Percentiles rank a stretch among this genome's conserved stretches.
These are phyloP conservation scores for Chironex yamaguchii DNA, from an alignment of 30 jellyfish, hydroid and myxozoan genomes.

Conservation along the genomic window DNA sequence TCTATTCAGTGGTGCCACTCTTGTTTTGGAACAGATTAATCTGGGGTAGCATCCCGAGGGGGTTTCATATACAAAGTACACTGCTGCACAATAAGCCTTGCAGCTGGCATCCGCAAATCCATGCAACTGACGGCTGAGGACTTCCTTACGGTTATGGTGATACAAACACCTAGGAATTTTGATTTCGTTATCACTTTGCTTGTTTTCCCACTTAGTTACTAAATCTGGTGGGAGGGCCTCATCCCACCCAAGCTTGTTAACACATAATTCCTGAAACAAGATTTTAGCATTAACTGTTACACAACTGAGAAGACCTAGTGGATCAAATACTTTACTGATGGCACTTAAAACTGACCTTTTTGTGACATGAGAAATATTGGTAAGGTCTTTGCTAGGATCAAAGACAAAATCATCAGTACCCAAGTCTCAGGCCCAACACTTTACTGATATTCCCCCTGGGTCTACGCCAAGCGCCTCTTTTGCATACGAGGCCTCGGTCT, in stretches of 20 bases:
- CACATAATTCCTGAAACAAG: constrained; percentile 64
- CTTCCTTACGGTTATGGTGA: background rate
- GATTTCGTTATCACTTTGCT: constrained; percentile 9
- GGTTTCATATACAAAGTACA: background rate
- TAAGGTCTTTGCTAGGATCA: background rate
- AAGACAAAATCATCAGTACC: constrained; percentile 16
- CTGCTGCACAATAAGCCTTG: constrained; percentile 1
- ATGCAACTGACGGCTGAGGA: background rate
- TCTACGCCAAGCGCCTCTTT: background rate
- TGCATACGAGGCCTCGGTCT: constrained; percentile 5
- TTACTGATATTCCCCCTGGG: background rate
- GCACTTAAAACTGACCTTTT: constrained; percentile 46
- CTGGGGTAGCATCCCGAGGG: background rate
- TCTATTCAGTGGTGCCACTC: constrained; percentile 9
- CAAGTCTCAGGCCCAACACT: constrained; percentile 10
- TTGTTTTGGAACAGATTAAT: background rate
- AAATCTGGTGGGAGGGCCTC: constrained; percentile 17
- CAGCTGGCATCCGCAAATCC: constrained; percentile 27
- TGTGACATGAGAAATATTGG: constrained; percentile 21
- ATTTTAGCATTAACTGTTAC: constrained; percentile 13
- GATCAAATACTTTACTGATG: constrained; percentile 65
- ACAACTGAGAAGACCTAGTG: constrained; percentile 54
- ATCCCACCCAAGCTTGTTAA: constrained; percentile 48
- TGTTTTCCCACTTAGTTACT: constrained; percentile 24
- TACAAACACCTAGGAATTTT: background rate